phyloP scores from a whole-genome alignment of 2,888 invertebrate genomes.

The Stictocephala bisonia region DNA sequence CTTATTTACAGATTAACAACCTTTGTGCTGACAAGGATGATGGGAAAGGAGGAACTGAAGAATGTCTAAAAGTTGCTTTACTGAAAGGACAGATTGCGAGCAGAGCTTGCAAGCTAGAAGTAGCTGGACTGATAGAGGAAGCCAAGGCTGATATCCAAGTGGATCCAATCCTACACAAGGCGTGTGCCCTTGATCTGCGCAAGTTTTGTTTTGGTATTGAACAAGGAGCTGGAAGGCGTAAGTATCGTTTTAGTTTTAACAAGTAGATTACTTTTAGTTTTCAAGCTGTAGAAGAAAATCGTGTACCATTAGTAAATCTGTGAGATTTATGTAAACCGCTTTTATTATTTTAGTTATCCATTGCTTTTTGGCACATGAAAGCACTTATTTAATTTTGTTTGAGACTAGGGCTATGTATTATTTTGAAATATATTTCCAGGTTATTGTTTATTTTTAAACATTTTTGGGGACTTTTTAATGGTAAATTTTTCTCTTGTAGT shows the following conservation, averaged over 20 bases:
- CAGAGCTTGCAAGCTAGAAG: slow-evolving; percentile 82
- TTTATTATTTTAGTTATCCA: slow-evolving; percentile 1
- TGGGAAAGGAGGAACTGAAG: slow-evolving; percentile 78
- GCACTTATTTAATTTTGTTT: no score
- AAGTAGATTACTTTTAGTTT: neutral
- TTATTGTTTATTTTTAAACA: no score
- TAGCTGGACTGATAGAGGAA: slow-evolving; percentile 89
- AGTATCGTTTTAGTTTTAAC: slow-evolving; percentile 63
- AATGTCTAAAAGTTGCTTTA: slow-evolving; percentile 88
- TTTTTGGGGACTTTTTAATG: no score
- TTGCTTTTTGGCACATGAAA: neutral
- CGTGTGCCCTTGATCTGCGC: slow-evolving; percentile 86
- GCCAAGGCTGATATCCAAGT: slow-evolving; percentile 94
- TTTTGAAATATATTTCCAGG: no score
- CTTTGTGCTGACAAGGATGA: slow-evolving; percentile 68
- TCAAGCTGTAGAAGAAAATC: neutral
- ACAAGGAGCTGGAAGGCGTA: slow-evolving; percentile 92
- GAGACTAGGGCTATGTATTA: no score
- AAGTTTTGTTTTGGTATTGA: slow-evolving; percentile 83
- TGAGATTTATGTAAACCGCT: neutral
- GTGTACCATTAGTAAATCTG: neutral
- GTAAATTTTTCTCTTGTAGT: no score
- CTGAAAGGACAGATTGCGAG: slow-evolving; percentile 79
- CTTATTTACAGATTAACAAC: slow-evolving; percentile 65
- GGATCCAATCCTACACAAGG: slow-evolving; percentile 90